A percentile compares a stretch with the other conserved stretches of the same genome.
phyloP scores from a whole-genome alignment of 2,113 vertebrate genomes.

The Muntiacus reevesi region DNA sequence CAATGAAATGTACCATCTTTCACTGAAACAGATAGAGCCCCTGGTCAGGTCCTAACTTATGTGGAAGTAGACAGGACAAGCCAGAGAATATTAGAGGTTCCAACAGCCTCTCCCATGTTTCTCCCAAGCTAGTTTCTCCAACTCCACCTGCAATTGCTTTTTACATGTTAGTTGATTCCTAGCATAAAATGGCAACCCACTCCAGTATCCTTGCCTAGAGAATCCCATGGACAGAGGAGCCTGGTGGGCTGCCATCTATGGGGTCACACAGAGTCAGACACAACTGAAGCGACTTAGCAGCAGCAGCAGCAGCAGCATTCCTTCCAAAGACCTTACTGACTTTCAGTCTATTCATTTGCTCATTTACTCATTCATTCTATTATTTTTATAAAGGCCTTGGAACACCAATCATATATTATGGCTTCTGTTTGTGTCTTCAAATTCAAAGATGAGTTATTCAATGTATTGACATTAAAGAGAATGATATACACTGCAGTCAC shows the following conservation, averaged over 20 bases:
- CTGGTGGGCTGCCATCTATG: background rate
- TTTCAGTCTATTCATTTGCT: background rate
- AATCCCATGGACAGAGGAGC: background rate
- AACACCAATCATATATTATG: background rate
- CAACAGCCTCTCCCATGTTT: background rate
- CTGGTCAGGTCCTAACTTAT: background rate
- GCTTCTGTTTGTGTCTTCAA: background rate
- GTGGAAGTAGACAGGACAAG: background rate
- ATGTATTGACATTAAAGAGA: background rate
- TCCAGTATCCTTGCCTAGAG: background rate
- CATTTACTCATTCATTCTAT: background rate
- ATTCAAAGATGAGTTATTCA: background rate
- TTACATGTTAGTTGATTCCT: background rate
- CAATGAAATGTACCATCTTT: background rate
- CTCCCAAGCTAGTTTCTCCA: background rate
- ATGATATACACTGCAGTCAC: background rate
- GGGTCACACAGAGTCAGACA: background rate
- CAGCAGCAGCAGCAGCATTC: background rate
- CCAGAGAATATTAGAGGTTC: background rate
- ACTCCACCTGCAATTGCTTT: background rate
- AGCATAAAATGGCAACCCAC: background rate
- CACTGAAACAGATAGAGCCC: background rate
- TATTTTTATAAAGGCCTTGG: background rate
- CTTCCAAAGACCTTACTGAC: background rate
- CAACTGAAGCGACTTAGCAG: background rate